A percentile compares a stretch with the other conserved stretches of the same genome.
Evolutionary conservation across 1,140 invertebrate genomes (phyloP).

Genomic region (Hetaerina americana): DNA sequence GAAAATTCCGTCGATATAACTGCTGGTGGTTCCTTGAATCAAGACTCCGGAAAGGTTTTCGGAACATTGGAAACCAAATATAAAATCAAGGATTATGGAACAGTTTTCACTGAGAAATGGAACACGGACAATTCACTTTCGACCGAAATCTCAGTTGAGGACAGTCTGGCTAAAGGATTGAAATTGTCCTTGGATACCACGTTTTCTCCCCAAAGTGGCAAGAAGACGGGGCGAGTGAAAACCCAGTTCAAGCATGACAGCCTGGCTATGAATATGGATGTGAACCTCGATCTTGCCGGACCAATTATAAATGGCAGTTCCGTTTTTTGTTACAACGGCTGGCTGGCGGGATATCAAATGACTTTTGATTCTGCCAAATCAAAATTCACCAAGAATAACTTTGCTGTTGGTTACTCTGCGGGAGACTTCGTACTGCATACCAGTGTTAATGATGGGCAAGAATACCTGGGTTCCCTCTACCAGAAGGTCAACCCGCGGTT

Average conservation of each 20-base stretch:
- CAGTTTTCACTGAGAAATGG: constrained; percentile 97
- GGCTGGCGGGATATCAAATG: constrained; percentile 82
- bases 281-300: constrained; percentile 75
- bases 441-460: constrained; percentile 83
- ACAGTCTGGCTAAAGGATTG: constrained; percentile 80
- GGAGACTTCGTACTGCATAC: constrained; percentile 87
- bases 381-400: constrained; percentile 85
- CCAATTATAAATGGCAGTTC: constrained; percentile 70
- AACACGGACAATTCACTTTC: constrained; percentile 93
- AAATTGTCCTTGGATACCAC: constrained; percentile 83
- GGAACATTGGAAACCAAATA: constrained; percentile 92
- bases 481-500: constrained; percentile 78
- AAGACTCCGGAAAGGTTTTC: constrained; percentile 83
- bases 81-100: constrained; percentile 80
- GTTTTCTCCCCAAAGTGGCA: constrained; percentile 85
- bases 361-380: constrained; percentile 82
- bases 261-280: constrained; percentile 73
- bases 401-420: constrained; percentile 79
- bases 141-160: constrained; percentile 81
- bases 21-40: constrained; percentile 73
- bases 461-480: constrained; percentile 85
- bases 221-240: constrained; percentile 76
- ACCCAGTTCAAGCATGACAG: constrained; percentile 76
- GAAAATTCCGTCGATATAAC: constrained; percentile 83
- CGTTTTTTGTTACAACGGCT: constrained; percentile 80